Evolutionary conservation across 2,888 invertebrate species (phyloP), one percentile per base, ranked within the genome.

Genomic region (Cylloceria caligata): DNA sequence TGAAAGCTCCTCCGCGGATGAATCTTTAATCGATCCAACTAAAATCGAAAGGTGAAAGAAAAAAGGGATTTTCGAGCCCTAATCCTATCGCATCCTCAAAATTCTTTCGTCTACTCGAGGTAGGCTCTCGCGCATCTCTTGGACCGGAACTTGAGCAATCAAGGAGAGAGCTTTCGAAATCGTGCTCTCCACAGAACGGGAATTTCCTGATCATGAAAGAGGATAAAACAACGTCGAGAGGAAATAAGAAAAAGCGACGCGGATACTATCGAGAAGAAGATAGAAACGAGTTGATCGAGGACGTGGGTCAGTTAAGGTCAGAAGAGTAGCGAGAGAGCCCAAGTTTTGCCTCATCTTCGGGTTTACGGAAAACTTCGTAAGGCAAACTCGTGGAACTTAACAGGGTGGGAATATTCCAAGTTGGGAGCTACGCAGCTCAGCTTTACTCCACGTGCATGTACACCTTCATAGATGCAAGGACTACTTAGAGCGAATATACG

Each of bases 261-360:
- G n/a, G 39, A 42, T 13, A 36, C 21, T 21, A 47, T 62, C 19
- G 16, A 16, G 73, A 42, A 30, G 16, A 30, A 71, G 69, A 42
- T 42, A 5, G 69, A 2, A 39, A 74, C 19, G n/a, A 65, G 52
- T 52, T 52, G 65, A 39, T 30, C n/a, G 52, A 42, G 39, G 55
- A 52, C 52, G 45, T n/a, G 64, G 74, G 64, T 74, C 74, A 64
- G 74, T 74, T 74, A 52, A 52, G 74, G 74, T 74, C 74, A 42
- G 65, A 64, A 36, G 52, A 42, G 65, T 55, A 65, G 52, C 52
- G 74, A 19, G 49, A 52, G 36, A 24, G 21, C 36, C 65, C 36
- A 74, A 74, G 74, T 74, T 74, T 74, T 34, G 49, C 64, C 39
- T 55, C 42, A 39, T 73, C 47, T 74, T 74, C 16, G 52, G 39